These are phyloP conservation scores for Scaptodrosophila lebanonensis DNA, from an alignment of 1,140 invertebrate genomes.

Conservation along the genomic window DNA sequence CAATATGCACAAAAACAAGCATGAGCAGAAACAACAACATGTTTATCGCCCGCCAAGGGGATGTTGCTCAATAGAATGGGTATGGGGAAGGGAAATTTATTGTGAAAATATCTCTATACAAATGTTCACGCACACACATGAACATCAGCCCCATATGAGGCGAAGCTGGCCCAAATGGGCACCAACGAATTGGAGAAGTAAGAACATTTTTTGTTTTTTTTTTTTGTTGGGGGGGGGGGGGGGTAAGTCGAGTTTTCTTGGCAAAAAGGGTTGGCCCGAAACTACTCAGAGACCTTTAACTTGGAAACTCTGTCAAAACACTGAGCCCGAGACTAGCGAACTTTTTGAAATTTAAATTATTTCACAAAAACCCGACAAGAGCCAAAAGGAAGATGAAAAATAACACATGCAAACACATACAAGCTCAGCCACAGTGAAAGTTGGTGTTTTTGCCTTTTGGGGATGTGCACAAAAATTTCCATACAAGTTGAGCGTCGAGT, in stretches of 20 bases:
- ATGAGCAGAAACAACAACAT: too few species aligned
- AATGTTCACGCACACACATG: constrained; percentile 35
- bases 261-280: too few species aligned
- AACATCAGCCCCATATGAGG: constrained; percentile 2
- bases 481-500: constrained; percentile 5
- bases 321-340: constrained; percentile 12
- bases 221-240: constrained; percentile 13
- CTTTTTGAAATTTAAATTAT: constrained; percentile 49
- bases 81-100: too few species aligned
- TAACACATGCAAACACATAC: background rate
- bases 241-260: background rate
- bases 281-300: constrained; percentile 53
- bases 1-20: constrained; percentile 60
- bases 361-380: constrained; percentile 26
- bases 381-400: background rate
- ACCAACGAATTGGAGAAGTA: too few species aligned
- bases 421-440: constrained; percentile 22
- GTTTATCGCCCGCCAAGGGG: constrained; percentile 26
- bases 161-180: constrained; percentile 57
- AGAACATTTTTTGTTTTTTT: constrained; percentile 18
- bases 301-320: constrained; percentile 64
- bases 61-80: too few species aligned
- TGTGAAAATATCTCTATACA: constrained; percentile 13
- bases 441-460: too few species aligned
- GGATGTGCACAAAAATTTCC: constrained; percentile 47